Evolutionary conservation across 2,888 invertebrate genomes (phyloP).

Genomic region (Stenchaetothrips biformis): DNA sequence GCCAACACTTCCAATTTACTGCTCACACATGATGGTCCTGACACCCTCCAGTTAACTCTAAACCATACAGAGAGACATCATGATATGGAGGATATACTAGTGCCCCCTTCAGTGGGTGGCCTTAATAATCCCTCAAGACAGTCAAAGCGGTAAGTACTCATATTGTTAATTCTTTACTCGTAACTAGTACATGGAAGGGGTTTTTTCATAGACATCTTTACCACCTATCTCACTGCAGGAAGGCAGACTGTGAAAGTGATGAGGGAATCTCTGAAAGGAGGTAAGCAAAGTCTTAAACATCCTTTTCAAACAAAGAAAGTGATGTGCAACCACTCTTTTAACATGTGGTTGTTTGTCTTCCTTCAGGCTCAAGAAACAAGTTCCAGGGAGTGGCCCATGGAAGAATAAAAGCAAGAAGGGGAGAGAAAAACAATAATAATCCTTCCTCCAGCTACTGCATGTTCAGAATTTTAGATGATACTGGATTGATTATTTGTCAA

Average conservation of each 20-base stretch:
- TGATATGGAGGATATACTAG: neutral
- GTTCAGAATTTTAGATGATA: neutral
- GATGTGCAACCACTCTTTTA: neutral
- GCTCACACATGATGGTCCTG: neutral
- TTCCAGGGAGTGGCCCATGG: slow-evolving; percentile 1
- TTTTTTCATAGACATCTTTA: neutral
- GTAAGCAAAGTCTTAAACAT: neutral
- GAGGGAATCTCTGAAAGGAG: neutral
- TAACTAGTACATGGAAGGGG: neutral
- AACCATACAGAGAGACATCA: neutral
- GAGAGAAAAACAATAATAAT: neutral
- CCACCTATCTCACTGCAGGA: no score
- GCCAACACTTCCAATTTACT: neutral
- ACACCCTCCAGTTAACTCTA: neutral
- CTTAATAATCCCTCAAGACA: neutral
- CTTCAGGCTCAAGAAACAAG: neutral
- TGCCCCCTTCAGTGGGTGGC: neutral
- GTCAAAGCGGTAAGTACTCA: neutral
- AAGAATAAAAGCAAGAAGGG: slow-evolving; percentile 1
- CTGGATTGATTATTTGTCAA: neutral
- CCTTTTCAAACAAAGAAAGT: neutral
- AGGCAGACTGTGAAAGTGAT: neutral
- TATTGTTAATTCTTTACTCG: neutral
- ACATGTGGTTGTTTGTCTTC: neutral
- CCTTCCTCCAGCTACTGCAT: no score